Conservation (phyloP, 2,797 vertebrate genomes). For the Paguma larvata region DNA sequence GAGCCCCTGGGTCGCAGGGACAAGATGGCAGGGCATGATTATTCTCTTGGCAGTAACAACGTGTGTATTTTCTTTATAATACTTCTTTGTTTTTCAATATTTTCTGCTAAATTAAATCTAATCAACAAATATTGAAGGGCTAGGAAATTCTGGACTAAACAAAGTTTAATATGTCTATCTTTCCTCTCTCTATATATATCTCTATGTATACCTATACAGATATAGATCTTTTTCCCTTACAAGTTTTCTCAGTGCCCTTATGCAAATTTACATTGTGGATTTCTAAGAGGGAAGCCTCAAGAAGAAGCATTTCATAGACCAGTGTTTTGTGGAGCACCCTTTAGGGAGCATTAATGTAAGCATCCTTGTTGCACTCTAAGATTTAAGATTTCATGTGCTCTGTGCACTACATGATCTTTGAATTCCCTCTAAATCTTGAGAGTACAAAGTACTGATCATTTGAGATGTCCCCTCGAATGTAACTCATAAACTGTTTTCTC, state of each 20-base stretch:
- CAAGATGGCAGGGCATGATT: neutral
- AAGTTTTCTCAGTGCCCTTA: neutral
- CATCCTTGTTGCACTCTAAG: neutral
- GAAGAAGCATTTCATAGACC: neutral
- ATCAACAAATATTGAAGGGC: neutral
- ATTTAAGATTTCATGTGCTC: neutral
- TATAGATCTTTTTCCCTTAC: neutral
- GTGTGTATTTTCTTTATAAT: neutral
- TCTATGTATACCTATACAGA: neutral
- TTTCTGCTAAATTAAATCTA: slow-evolving; percentile 7
- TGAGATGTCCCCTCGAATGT: neutral
- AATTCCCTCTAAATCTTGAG: slow-evolving; percentile 12
- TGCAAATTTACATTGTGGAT: neutral
- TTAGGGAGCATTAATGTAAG: neutral
- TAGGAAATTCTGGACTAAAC: slow-evolving; percentile 10
- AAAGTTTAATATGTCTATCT: neutral
- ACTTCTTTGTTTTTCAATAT: slow-evolving; percentile 19
- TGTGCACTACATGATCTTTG: neutral
- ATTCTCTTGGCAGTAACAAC: neutral
- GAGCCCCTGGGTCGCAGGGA: neutral
- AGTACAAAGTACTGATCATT: neutral
- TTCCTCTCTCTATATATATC: neutral
- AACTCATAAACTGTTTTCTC: neutral
- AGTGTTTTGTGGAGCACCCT: neutral
- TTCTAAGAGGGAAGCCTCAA: neutral